These are phyloP conservation scores for Pyralis farinalis DNA, from an alignment of 2,888 invertebrate species.

Conservation along the genomic window DNA sequence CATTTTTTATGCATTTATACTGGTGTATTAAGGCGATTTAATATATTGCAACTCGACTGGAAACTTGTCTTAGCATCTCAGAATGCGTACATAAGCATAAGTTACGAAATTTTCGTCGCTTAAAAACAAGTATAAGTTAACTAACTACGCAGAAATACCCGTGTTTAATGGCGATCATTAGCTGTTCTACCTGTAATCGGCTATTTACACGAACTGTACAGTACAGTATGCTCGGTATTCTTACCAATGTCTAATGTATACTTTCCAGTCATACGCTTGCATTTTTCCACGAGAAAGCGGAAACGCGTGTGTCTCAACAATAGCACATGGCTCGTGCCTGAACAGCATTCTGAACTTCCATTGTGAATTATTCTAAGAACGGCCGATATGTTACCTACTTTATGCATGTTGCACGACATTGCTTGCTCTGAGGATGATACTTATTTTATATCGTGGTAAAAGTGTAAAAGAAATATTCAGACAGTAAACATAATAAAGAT, in stretches of 20 bases:
- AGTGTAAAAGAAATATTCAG: too few species aligned
- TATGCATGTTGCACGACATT: slow-evolving; percentile 4
- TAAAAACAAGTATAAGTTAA: not conserved
- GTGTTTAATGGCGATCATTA: too few species aligned
- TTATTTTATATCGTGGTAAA: too few species aligned
- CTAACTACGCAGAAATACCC: not conserved
- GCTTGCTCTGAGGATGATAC: not conserved
- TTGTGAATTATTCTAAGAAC: slow-evolving; percentile 69
- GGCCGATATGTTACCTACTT: slow-evolving; percentile 32
- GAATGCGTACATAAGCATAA: not conserved
- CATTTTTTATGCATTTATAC: slow-evolving; percentile 11
- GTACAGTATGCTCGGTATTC: slow-evolving; percentile 23
- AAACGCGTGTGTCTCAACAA: slow-evolving; percentile 74
- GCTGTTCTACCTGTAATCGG: not conserved
- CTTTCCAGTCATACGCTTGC: slow-evolving; percentile 72
- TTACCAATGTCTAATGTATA: slow-evolving; percentile 48
- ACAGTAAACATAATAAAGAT: too few species aligned
- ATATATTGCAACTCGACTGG: slow-evolving; percentile 2
- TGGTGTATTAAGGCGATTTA: not conserved
- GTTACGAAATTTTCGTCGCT: not conserved
- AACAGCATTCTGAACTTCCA: slow-evolving; percentile 59
- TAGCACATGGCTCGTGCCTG: slow-evolving; percentile 58
- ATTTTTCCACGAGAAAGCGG: slow-evolving; percentile 80
- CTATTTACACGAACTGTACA: not conserved
- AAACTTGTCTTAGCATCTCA: slow-evolving; percentile 2